phyloP scores from a whole-genome alignment of 30 jellyfish, hydroid and myxozoan species.

The Pelagia noctiluca region DNA sequence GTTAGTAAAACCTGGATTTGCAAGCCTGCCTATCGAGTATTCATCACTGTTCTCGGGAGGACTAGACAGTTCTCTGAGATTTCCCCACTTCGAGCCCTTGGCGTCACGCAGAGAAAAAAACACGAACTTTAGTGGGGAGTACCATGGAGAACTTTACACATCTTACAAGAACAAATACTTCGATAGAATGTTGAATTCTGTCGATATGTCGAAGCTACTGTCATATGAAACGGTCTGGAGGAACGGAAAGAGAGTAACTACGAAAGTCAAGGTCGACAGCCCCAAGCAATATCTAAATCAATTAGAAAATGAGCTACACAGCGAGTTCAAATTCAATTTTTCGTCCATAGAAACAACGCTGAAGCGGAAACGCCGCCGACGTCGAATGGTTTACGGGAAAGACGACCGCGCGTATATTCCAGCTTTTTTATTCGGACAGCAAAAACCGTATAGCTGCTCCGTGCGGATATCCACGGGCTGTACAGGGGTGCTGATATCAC shows the following conservation, averaged over 20 bases:
- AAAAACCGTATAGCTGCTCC: slow-evolving; percentile 88
- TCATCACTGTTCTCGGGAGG: slow-evolving; percentile 28
- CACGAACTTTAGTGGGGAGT: slow-evolving; percentile 83
- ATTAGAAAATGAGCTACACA: not conserved
- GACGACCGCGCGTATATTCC: slow-evolving; percentile 95
- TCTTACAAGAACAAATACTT: slow-evolving; percentile 61
- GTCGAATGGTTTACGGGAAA: slow-evolving; percentile 87
- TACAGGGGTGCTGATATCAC: slow-evolving; percentile 96
- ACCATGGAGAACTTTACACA: slow-evolving; percentile 79
- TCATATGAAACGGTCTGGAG: slow-evolving; percentile 95
- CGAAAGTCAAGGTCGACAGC: slow-evolving; percentile 64
- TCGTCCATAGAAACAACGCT: slow-evolving; percentile 7
- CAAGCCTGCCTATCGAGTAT: slow-evolving; percentile 64
- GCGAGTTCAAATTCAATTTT: not conserved
- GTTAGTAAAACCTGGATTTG: slow-evolving; percentile 21
- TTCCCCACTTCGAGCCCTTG: slow-evolving; percentile 58
- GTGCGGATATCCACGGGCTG: slow-evolving; percentile 96
- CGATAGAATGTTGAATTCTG: slow-evolving; percentile 39
- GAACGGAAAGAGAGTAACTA: slow-evolving; percentile 85
- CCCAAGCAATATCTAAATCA: not conserved
- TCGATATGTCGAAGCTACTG: slow-evolving; percentile 62
- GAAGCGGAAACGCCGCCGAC: slow-evolving; percentile 37
- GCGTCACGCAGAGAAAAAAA: slow-evolving; percentile 66
- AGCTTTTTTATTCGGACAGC: slow-evolving; percentile 76
- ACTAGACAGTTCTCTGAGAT: not conserved